Base-by-base conservation (phyloP, 2,888 invertebrate genomes). In the Vanessa cardui region DNA sequence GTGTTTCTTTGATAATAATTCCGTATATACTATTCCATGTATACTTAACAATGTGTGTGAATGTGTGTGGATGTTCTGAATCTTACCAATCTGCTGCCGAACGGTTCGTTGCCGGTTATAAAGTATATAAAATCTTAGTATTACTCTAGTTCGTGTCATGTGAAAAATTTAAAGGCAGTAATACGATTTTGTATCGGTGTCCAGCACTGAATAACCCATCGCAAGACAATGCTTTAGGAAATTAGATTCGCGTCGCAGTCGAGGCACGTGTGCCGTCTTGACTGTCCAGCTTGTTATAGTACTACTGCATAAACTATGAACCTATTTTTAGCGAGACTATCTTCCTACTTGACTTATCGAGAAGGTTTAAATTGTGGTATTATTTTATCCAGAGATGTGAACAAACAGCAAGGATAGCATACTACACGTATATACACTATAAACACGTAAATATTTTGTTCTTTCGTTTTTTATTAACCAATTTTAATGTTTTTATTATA, bases 171-270 rank as follows among this genome's bases (percentile, higher is more conserved):
- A 58, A 63, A 64, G 70, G 68, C 62, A 70, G 64, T 68, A 64
- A 71, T 56, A 61, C 63, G 52, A 62, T 62, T 56, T 69, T 62
- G 73, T 72, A 72, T 72, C 71, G 69, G 58, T 69, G 70, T 71
- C 66, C 68, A 47, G 67, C 66, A 50, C 70, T 72, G 74, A 75
- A 73, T 75, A 73, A 73, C 70, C 63, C 70, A 72, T 69, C 68
- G 68, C 45, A 67, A 87, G 87, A 88, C 87, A 88, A 88, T 84
- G 85, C 81, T 82, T 82, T 85, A 81, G 86, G 86, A 87, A 89
- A 89, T 89, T 87, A 88, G 85, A 87, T 88, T 85, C 78, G 74
- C 74, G 78, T 83, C 74, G 85, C 73, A 89, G 87, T 87, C 87
- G 72, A 58, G 75, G 83, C 89, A 89, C 89, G 89, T 86, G 84